Percentiles rank a stretch among this genome's conserved stretches.
Conservation (phyloP, 1,140 invertebrate species). For the Brachionus rubens region DNA sequence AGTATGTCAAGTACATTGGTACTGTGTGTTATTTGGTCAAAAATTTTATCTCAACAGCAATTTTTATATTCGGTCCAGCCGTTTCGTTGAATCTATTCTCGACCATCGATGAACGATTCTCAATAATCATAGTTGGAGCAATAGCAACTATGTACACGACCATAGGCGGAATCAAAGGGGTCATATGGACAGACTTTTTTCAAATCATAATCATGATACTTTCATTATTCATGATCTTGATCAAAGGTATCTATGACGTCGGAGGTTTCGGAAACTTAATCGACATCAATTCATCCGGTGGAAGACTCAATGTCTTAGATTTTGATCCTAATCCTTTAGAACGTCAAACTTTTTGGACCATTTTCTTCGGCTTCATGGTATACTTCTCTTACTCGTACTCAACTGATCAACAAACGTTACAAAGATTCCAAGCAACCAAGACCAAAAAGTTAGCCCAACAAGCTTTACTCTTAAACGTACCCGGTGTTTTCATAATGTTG, state of each 20-base stretch:
- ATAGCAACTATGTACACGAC: constrained; percentile 47
- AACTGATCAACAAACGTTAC: constrained; percentile 47
- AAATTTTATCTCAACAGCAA: neutral
- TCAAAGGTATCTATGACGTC: constrained; percentile 47
- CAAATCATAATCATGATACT: constrained; percentile 47
- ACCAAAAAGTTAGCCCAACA: constrained; percentile 36
- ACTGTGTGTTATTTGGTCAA: neutral
- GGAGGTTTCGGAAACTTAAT: constrained; percentile 48
- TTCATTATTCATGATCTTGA: constrained; percentile 47
- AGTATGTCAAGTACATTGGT: constrained; percentile 18
- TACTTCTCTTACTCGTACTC: constrained; percentile 44
- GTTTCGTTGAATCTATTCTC: neutral
- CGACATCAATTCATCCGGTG: constrained; percentile 37
- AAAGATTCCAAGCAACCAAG: constrained; percentile 47
- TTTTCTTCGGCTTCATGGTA: constrained; percentile 46
- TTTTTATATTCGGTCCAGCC: constrained; percentile 1
- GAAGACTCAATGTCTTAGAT: constrained; percentile 47
- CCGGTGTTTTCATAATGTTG: constrained; percentile 32
- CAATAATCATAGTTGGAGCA: constrained; percentile 47
- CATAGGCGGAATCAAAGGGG: constrained; percentile 76
- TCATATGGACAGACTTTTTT: constrained; percentile 74
- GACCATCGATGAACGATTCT: neutral
- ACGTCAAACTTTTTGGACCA: constrained; percentile 48
- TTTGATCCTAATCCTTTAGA: constrained; percentile 46
- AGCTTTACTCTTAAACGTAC: constrained; percentile 5